A percentile compares a stretch with the other conserved stretches of the same genome.
Evolutionary conservation across 2,797 vertebrate species (phyloP).

Genomic region (Hapalemur alaotrensis): DNA sequence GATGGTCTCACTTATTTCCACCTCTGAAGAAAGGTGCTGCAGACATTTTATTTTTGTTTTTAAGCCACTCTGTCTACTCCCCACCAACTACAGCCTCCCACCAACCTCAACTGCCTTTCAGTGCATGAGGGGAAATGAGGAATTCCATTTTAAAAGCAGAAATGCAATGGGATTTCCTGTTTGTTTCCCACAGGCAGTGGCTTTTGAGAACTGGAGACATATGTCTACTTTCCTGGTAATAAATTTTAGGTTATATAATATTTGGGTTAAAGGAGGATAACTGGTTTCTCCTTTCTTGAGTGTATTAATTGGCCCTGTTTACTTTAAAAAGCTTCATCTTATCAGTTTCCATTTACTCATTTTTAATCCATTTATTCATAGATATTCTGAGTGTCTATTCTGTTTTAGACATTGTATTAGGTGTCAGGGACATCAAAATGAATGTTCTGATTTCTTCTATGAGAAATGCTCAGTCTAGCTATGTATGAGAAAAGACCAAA

Average conservation of each 20-base stretch:
- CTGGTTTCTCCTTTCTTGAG: not conserved
- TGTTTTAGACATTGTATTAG: not conserved
- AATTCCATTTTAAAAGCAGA: slow-evolving; percentile 1
- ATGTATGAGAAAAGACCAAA: not conserved
- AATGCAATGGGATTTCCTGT: not conserved
- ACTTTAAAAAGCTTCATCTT: not conserved
- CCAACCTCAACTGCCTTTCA: not conserved
- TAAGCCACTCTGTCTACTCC: not conserved
- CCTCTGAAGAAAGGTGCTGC: not conserved
- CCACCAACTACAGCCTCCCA: not conserved
- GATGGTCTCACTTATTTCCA: not conserved
- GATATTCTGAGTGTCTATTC: no score
- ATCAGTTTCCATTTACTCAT: not conserved
- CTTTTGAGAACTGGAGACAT: not conserved
- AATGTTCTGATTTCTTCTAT: not conserved
- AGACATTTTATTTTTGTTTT: not conserved
- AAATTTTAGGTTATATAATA: slow-evolving; percentile 30
- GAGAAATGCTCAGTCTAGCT: not conserved
- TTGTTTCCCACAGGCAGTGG: not conserved
- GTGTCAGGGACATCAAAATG: not conserved
- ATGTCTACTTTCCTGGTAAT: not conserved
- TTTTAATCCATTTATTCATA: not conserved
- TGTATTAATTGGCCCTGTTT: rapidly evolving
- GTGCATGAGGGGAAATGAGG: not conserved
- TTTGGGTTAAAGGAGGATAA: not conserved